Percentiles rank a stretch among this genome's conserved stretches.
Conservation (phyloP, 1,140 invertebrate species). For the Aricia agestis region DNA sequence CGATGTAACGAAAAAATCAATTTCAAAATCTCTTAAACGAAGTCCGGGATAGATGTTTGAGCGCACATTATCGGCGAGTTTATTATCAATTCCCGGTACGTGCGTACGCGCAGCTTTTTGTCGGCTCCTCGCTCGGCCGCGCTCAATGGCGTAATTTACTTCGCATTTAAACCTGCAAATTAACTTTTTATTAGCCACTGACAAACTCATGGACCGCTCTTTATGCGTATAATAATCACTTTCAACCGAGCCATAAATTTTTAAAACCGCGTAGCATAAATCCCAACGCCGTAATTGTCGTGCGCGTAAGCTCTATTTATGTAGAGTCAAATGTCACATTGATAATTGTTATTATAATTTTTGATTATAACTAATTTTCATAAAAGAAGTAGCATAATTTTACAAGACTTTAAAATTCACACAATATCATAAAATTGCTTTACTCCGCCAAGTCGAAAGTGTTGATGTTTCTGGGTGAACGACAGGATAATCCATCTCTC, state of each 20-base stretch:
- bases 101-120: constrained; percentile 50
- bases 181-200: not conserved
- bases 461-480: not conserved
- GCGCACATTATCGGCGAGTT: constrained; percentile 38
- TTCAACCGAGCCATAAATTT: not conserved
- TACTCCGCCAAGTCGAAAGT: too few relatives aligned
- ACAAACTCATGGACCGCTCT: not conserved
- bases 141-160: constrained; percentile 52
- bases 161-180: constrained; percentile 24
- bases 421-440: too few relatives aligned
- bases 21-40: constrained; percentile 26
- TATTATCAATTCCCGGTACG: constrained; percentile 38
- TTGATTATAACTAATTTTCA: too few relatives aligned
- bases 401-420: too few relatives aligned
- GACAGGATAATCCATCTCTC: not conserved
- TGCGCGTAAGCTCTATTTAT: not conserved
- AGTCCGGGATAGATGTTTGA: constrained; percentile 41
- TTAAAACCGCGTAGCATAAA: not conserved
- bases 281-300: too few relatives aligned
- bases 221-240: constrained; percentile 1
- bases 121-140: constrained; percentile 44
- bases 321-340: not conserved
- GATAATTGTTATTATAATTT: too few relatives aligned
- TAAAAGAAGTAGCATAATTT: too few relatives aligned
- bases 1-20: constrained; percentile 24